Evolutionary conservation across 1,140 invertebrate genomes (phyloP).

Genomic region (Andricus grossulariae): DNA sequence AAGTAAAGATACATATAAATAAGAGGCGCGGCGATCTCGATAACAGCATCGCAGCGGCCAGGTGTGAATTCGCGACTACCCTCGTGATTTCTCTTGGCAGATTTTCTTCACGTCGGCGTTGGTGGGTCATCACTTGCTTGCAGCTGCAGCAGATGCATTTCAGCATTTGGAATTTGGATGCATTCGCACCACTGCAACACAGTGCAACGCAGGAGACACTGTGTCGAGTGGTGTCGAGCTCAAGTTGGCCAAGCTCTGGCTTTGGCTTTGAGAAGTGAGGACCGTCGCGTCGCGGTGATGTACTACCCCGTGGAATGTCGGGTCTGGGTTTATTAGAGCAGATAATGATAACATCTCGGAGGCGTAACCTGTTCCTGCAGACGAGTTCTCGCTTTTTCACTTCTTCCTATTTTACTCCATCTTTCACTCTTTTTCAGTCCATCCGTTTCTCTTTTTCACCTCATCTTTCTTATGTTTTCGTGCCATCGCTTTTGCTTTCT

Average conservation of each 20-base stretch:
- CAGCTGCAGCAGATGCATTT: slow-evolving; percentile 35
- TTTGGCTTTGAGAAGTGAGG: slow-evolving; percentile 39
- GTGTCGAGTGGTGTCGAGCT: neutral
- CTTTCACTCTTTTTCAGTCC: neutral
- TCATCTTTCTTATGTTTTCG: slow-evolving; percentile 24
- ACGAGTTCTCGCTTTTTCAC: slow-evolving; percentile 34
- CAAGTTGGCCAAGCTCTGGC: slow-evolving; percentile 17
- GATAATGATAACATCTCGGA: slow-evolving; percentile 71
- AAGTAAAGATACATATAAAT: slow-evolving; percentile 41
- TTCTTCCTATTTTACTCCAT: neutral
- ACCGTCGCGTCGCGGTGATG: slow-evolving; percentile 49
- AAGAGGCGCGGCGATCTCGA: slow-evolving; percentile 50
- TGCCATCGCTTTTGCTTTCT: too few species aligned
- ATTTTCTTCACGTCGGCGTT: slow-evolving; percentile 39
- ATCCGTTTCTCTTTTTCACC: slow-evolving; percentile 27
- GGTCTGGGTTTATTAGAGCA: slow-evolving; percentile 67
- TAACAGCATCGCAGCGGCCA: slow-evolving; percentile 44
- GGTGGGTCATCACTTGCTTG: slow-evolving; percentile 46
- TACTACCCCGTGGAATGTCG: slow-evolving; percentile 60
- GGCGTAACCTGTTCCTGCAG: slow-evolving; percentile 54
- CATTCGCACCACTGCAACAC: neutral
- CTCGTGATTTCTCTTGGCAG: slow-evolving; percentile 45
- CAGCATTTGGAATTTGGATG: too few species aligned
- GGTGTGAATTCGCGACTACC: slow-evolving; percentile 41
- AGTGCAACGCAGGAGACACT: neutral